phyloP scores from a whole-genome alignment of 2,888 invertebrate species.

The Nomada fabriciana region DNA sequence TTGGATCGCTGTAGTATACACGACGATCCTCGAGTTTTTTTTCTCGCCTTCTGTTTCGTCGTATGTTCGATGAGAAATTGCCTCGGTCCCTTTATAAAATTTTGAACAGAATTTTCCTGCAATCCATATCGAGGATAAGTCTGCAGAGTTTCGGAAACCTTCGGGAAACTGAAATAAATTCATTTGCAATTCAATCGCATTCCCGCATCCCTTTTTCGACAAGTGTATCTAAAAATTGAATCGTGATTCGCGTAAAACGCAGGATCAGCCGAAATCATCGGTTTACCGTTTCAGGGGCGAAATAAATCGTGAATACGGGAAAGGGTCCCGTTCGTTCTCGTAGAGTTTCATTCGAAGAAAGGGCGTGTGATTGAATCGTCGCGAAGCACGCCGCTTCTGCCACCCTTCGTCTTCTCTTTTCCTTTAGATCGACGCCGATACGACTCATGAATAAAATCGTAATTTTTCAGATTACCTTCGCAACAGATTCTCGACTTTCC shows the following conservation, averaged over 20 bases:
- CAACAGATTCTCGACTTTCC: slow-evolving; percentile 64
- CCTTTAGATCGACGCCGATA: slow-evolving; percentile 74
- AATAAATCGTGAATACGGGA: slow-evolving; percentile 64
- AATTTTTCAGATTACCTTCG: slow-evolving; percentile 80
- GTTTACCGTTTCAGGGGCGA: slow-evolving; percentile 38
- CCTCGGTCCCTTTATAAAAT: slow-evolving; percentile 20
- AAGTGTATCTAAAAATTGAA: slow-evolving; percentile 8
- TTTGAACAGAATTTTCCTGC: slow-evolving; percentile 10
- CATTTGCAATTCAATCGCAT: neutral
- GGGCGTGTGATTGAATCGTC: slow-evolving; percentile 73
- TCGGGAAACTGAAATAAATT: neutral
- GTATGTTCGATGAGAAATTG: slow-evolving; percentile 25
- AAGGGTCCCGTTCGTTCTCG: slow-evolving; percentile 35
- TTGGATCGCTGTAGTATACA: slow-evolving; percentile 1
- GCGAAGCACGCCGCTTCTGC: slow-evolving; percentile 21
- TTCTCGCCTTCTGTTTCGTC: neutral
- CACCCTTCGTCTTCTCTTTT: slow-evolving; percentile 20
- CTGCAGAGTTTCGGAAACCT: neutral
- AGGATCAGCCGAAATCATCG: slow-evolving; percentile 49
- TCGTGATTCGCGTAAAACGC: slow-evolving; percentile 12
- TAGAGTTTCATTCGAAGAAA: slow-evolving; percentile 58
- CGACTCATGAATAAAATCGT: slow-evolving; percentile 82
- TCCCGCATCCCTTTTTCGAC: neutral
- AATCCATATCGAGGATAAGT: neutral
- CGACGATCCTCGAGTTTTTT: neutral